Base-by-base conservation (phyloP, 2,113 vertebrate species). In the Prochilodus magdalenae region DNA sequence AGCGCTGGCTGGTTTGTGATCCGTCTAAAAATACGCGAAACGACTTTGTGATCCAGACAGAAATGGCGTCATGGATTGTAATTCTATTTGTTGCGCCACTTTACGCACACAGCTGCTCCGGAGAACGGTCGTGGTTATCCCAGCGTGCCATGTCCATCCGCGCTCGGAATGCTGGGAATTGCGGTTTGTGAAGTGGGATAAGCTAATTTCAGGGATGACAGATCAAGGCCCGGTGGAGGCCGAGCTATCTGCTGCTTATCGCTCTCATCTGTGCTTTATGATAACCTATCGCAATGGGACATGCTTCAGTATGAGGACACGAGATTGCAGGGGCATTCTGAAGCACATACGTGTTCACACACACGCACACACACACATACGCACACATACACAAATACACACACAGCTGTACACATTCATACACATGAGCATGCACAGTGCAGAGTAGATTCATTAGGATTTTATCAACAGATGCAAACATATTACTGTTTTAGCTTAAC, bases 31-130 rank as follows among this genome's bases (percentile, higher is more conserved):
- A 70, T 44, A n/a, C 33, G 66, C 66, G 44, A 44, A 70, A 24
- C 18, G 66, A 44, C 66, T 60, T 60, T 44, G 66, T 40, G 30
- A 36, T 70, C 66, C 36, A 44, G 66, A 40, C 11, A 44, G 66
- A 70, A 70, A 70, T 70, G 33, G 8, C 40, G 66, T 70, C 22
- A 44, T 24, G 66, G 33, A 70, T n/a, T 44, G 74, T 89, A 82
- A 90, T 89, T 85, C 77, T 84, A 84, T 89, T 88, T 87, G 86
- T 67, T 86, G 78, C 75, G 27, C 57, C 44, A 67, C 76, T 66
- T 40, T 55, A 77, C 84, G 84, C 81, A 70, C 75, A 55, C 82
- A 87, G 83, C 83, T 86, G 76, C 80, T 76, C 29, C 40, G 36
- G 79, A 74, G 76, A 77, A 75, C 73, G 57, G 82, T 83, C 87